These are phyloP conservation scores for Paragorgia papillata DNA, from an alignment of 92 coral and sea anemone genomes.

Conservation along the genomic window DNA sequence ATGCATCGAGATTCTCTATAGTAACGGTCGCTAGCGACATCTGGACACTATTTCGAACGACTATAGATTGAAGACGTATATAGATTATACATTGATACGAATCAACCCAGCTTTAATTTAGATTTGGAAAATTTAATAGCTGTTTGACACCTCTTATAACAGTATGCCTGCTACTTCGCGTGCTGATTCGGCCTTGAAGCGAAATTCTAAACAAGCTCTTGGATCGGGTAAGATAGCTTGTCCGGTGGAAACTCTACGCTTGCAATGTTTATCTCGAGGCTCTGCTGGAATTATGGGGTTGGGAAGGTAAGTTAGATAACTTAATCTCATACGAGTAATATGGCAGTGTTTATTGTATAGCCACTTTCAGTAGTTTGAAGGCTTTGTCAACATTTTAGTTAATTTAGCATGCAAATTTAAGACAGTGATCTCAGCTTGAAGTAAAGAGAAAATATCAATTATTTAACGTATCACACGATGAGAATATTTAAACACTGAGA, in stretches of 20 bases:
- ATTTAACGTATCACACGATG: too few species aligned
- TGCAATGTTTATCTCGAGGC: conserved; percentile 77
- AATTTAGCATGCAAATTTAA: too few species aligned
- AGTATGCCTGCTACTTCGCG: conserved; percentile 63
- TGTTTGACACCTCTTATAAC: neutral
- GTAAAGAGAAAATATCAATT: too few species aligned
- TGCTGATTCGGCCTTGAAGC: conserved; percentile 70
- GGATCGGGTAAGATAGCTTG: conserved; percentile 21
- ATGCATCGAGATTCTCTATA: neutral
- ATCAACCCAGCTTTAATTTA: neutral
- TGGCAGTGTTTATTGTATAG: too few species aligned
- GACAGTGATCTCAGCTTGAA: too few species aligned
- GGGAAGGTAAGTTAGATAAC: conserved; percentile 66
- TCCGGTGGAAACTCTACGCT: conserved; percentile 71
- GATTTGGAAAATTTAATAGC: neutral
- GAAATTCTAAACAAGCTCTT: conserved; percentile 56
- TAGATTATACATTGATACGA: too few species aligned
- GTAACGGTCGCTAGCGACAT: conserved; percentile 14
- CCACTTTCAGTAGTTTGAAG: too few species aligned
- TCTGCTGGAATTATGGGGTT: conserved; percentile 83
- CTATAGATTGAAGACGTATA: too few species aligned
- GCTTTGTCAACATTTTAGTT: too few species aligned
- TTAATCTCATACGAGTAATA: too few species aligned
- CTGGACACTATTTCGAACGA: too few species aligned
- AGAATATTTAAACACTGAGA: too few species aligned